Percentiles rank a stretch among this genome's conserved stretches.
Conservation (phyloP, 2,797 vertebrate species). For the Rhynchotus rufescens region DNA sequence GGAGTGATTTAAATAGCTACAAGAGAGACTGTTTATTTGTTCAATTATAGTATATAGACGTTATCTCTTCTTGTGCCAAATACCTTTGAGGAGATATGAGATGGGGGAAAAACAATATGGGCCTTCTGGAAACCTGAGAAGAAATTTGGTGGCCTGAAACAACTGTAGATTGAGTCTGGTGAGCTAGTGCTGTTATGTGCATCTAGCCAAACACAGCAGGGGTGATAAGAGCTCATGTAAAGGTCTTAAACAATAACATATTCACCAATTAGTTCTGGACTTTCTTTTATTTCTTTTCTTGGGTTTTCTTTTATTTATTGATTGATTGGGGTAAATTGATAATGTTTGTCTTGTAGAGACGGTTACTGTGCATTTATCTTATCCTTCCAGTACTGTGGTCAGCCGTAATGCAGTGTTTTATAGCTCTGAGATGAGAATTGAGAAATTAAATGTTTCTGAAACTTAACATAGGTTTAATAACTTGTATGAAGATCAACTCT, state of each 20-base stretch:
- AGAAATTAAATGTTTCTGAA: conserved; percentile 42
- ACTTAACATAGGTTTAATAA: conserved; percentile 19
- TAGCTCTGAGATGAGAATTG: conserved; percentile 65
- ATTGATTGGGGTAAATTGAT: background rate
- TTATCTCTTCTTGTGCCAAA: conserved; percentile 43
- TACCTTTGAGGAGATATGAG: conserved; percentile 2
- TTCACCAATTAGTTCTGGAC: background rate
- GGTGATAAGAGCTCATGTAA: background rate
- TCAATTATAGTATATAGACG: conserved; percentile 18
- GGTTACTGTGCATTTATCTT: background rate
- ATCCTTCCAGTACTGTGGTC: conserved; percentile 31
- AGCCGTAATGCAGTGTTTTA: conserved; percentile 34
- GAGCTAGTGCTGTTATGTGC: background rate
- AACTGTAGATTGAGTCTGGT: background rate
- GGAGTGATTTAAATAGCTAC: background rate
- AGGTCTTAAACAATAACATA: background rate
- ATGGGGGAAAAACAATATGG: background rate
- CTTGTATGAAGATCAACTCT: conserved; percentile 32
- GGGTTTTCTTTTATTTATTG: background rate
- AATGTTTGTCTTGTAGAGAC: conserved; percentile 1
- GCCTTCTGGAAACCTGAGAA: conserved; percentile 3
- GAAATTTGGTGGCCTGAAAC: background rate
- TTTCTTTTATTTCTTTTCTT: background rate
- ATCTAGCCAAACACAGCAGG: background rate
- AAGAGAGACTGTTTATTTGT: conserved; percentile 20